phyloP scores from a whole-genome alignment of 2,113 vertebrate species.

The Pteropus alecto region DNA sequence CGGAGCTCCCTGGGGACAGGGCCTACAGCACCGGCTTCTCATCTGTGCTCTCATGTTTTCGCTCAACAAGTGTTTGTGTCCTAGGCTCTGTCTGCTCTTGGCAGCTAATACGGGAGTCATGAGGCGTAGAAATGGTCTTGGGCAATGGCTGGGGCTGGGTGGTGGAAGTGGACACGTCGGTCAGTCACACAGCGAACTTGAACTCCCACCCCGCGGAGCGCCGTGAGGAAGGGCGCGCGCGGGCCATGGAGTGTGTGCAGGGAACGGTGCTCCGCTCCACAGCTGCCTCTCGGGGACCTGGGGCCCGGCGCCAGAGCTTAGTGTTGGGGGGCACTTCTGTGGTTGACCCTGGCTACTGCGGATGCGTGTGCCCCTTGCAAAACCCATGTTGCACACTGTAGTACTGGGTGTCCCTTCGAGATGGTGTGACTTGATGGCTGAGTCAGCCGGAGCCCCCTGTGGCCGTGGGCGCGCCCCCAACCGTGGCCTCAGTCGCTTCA shows the following conservation, averaged over 20 bases:
- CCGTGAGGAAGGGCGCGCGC: rapidly evolving
- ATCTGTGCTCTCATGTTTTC: background rate
- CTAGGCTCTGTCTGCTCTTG: background rate
- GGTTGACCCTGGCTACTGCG: rapidly evolving
- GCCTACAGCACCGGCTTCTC: background rate
- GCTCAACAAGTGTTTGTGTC: background rate
- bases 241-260: rapidly evolving
- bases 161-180: background rate
- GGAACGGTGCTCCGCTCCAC: rapidly evolving
- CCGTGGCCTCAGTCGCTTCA: background rate
- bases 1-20: background rate
- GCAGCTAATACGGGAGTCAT: rapidly evolving
- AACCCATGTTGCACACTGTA: background rate
- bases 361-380: rapidly evolving
- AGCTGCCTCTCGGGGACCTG: background rate
- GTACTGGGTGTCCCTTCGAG: background rate
- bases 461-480: rapidly evolving
- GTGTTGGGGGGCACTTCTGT: background rate
- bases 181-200: rapidly evolving
- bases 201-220: background rate
- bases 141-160: rapidly evolving
- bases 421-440: rapidly evolving
- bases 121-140: background rate
- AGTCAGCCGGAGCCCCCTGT: background rate
- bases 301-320: background rate